These are phyloP conservation scores for Discoglossus pictus DNA, from an alignment of 2,797 vertebrate species.

Conservation along the genomic window DNA sequence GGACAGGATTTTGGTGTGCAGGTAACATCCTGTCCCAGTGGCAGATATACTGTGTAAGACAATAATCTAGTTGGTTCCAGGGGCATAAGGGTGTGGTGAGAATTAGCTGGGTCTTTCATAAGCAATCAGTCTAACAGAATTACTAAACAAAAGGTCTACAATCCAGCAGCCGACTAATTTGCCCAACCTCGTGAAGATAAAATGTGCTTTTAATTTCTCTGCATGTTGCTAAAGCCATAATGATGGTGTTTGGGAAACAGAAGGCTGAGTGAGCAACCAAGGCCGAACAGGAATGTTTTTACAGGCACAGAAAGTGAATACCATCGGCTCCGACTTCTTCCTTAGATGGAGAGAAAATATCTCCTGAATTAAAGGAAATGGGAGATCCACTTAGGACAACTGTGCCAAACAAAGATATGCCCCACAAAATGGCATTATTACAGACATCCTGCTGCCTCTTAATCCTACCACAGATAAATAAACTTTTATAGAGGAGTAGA, in stretches of 20 bases:
- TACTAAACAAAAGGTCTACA: background rate
- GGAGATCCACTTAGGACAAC: conserved; percentile 12
- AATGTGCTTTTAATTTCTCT: conserved; percentile 68
- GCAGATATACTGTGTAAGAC: background rate
- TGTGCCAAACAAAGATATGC: background rate
- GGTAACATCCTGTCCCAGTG: too few relatives aligned
- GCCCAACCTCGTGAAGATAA: conserved; percentile 50
- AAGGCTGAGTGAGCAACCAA: conserved; percentile 71
- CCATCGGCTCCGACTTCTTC: conserved; percentile 68
- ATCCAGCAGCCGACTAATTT: conserved; percentile 4
- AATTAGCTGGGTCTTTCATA: background rate
- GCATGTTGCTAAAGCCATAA: conserved; percentile 66
- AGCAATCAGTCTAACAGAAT: background rate
- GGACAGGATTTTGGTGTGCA: too few relatives aligned
- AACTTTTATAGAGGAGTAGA: too few relatives aligned
- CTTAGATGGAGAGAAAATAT: conserved; percentile 73
- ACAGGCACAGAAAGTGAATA: conserved; percentile 71
- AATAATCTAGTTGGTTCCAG: background rate
- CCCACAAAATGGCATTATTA: too few relatives aligned
- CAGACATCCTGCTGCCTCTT: too few relatives aligned
- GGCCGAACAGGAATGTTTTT: conserved; percentile 75
- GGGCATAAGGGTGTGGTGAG: background rate
- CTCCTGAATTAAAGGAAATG: conserved; percentile 49
- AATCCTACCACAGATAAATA: too few relatives aligned
- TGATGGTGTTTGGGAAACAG: conserved; percentile 67